phyloP scores from a whole-genome alignment of 2,888 invertebrate genomes.

The Venusia cambrica region DNA sequence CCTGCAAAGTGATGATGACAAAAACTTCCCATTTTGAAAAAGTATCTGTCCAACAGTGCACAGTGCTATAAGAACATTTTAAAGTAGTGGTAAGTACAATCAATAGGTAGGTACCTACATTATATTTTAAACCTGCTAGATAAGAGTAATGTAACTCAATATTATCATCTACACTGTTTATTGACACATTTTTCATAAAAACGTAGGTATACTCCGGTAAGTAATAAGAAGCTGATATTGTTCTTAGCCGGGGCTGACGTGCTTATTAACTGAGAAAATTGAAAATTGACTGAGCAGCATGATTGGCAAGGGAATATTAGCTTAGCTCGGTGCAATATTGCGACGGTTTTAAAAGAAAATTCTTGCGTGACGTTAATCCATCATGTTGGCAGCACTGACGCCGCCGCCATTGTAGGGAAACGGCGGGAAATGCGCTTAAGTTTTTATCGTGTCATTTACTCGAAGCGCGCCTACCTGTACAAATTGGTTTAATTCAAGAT shows the following conservation, averaged over 20 bases:
- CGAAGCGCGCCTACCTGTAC: slow-evolving; percentile 17
- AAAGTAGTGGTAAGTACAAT: too few species aligned
- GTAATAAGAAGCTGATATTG: slow-evolving; percentile 60
- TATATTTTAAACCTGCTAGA: slow-evolving; percentile 14
- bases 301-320: slow-evolving; percentile 79
- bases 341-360: slow-evolving; percentile 59
- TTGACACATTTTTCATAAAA: too few species aligned
- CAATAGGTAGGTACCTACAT: too few species aligned
- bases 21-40: too few species aligned
- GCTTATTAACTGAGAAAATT: slow-evolving; percentile 77
- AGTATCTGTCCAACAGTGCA: too few species aligned
- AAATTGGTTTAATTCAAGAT: slow-evolving; percentile 16
- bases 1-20: too few species aligned
- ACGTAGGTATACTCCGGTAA: too few species aligned
- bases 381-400: slow-evolving; percentile 45
- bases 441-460: slow-evolving; percentile 28
- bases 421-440: slow-evolving; percentile 33
- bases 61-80: too few species aligned
- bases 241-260: slow-evolving; percentile 62
- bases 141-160: too few species aligned
- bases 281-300: slow-evolving; percentile 75
- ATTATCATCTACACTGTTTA: too few species aligned
- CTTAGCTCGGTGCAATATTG: slow-evolving; percentile 73
- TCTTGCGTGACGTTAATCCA: slow-evolving; percentile 73
- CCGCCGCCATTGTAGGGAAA: slow-evolving; percentile 32